Evolutionary conservation across 2,888 invertebrate genomes (phyloP).

Genomic region (Halictus quadricinctus): DNA sequence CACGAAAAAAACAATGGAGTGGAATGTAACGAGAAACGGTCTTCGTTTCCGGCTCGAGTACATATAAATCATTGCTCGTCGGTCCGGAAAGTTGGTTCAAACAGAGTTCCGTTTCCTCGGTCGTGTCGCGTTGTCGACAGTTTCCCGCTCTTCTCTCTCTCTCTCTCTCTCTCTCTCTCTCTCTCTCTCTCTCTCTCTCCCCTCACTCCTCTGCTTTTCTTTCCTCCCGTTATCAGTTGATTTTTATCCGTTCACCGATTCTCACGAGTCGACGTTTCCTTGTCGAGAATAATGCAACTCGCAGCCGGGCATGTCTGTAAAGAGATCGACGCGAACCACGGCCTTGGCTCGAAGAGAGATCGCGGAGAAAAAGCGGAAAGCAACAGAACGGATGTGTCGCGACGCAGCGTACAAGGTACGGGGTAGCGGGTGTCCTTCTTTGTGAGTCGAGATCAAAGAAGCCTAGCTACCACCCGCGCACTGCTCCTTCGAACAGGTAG

Average conservation of each 20-base stretch:
- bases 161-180: no score
- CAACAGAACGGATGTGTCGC: not conserved
- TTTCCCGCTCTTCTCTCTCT: not conserved
- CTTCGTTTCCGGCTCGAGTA: conserved; percentile 19
- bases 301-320: not conserved
- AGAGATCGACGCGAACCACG: not conserved
- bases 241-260: not conserved
- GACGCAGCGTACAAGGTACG: conserved; percentile 4
- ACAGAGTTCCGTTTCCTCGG: not conserved
- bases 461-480: conserved; percentile 60
- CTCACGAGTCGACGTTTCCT: not conserved
- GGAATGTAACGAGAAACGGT: conserved; percentile 1
- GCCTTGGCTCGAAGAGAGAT: not conserved
- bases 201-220: conserved; percentile 2
- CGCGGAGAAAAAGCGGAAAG: not conserved
- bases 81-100: not conserved
- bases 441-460: conserved; percentile 63
- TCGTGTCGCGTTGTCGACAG: not conserved
- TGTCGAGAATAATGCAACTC: not conserved
- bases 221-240: not conserved
- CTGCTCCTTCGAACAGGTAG: conserved; percentile 61
- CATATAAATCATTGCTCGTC: conserved; percentile 7
- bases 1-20: conserved; percentile 18
- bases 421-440: conserved; percentile 44
- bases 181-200: not conserved